A percentile compares a stretch with the other conserved stretches of the same genome.
phyloP scores from a whole-genome alignment of 2,888 invertebrate genomes.

The Drosophila ezoana region DNA sequence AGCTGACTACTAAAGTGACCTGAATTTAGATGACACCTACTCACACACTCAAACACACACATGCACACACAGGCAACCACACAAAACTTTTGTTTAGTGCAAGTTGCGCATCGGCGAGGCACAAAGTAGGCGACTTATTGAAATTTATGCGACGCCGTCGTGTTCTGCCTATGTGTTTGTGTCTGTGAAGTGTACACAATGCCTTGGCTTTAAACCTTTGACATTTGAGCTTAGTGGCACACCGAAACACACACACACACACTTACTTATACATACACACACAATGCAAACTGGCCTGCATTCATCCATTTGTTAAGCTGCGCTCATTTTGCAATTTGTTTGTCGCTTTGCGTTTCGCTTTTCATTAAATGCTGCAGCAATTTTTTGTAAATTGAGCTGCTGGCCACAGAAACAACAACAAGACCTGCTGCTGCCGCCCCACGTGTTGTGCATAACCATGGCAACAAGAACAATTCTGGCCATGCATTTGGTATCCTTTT shows the following conservation, averaged over 20 bases:
- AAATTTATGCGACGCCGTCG: slow-evolving; percentile 48
- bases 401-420: slow-evolving; percentile 52
- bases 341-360: slow-evolving; percentile 42
- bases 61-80: neutral
- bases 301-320: slow-evolving; percentile 62
- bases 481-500: slow-evolving; percentile 22
- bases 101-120: slow-evolving; percentile 35
- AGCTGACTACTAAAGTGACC: slow-evolving; percentile 53
- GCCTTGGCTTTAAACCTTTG: slow-evolving; percentile 52
- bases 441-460: slow-evolving; percentile 5
- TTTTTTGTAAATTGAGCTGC: slow-evolving; percentile 59
- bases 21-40: slow-evolving; percentile 55
- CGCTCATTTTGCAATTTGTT: slow-evolving; percentile 63
- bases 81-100: slow-evolving; percentile 23
- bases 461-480: slow-evolving; percentile 8
- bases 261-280: neutral
- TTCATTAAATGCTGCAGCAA: slow-evolving; percentile 62
- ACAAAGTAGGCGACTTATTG: slow-evolving; percentile 60
- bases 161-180: neutral
- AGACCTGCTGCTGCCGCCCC: slow-evolving; percentile 18
- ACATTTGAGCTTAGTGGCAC: slow-evolving; percentile 49
- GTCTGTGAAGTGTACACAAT: slow-evolving; percentile 33
- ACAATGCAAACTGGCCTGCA: slow-evolving; percentile 21
- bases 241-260: slow-evolving; percentile 23
- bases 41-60: neutral